These are phyloP conservation scores for Parnassius mnemosyne DNA, from an alignment of 2,888 invertebrate species.

Conservation along the genomic window DNA sequence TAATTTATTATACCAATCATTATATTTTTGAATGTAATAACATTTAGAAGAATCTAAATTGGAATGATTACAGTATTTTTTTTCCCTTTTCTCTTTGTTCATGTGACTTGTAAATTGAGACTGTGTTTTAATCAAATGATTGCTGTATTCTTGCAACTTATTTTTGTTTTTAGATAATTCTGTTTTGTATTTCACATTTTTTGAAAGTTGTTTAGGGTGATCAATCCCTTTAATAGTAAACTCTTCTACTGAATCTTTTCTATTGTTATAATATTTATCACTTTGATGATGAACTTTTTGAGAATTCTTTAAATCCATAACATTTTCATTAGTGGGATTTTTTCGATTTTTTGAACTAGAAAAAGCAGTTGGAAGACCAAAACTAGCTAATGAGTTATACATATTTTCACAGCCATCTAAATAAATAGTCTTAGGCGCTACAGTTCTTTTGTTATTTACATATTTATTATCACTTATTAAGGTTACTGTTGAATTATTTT, in stretches of 20 bases:
- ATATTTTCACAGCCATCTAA: conserved; percentile 9
- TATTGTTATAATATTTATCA: not conserved
- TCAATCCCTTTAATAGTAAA: no score
- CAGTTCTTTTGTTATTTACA: not conserved
- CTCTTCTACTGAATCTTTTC: no score
- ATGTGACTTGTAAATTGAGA: no score
- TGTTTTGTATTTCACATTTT: no score
- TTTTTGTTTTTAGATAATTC: no score
- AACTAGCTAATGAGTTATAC: conserved; percentile 35
- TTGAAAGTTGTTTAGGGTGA: conserved; percentile 18
- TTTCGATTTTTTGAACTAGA: conserved; percentile 35
- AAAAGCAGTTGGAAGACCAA: conserved; percentile 49
- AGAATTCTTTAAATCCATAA: no score
- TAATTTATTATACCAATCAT: conserved; percentile 57
- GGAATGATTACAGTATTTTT: no score
- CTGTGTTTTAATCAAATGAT: no score
- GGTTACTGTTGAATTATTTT: no score
- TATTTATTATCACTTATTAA: not conserved
- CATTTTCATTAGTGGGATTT: not conserved
- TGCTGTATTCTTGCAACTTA: no score
- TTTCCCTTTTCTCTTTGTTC: no score
- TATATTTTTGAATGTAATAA: conserved; percentile 34
- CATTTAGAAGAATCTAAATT: not conserved
- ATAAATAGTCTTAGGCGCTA: not conserved
- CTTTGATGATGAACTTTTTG: not conserved